Percentiles rank a stretch among this genome's conserved stretches.
Evolutionary conservation across 2,797 vertebrate species (phyloP).

Genomic region (Denticeps clupeoides): DNA sequence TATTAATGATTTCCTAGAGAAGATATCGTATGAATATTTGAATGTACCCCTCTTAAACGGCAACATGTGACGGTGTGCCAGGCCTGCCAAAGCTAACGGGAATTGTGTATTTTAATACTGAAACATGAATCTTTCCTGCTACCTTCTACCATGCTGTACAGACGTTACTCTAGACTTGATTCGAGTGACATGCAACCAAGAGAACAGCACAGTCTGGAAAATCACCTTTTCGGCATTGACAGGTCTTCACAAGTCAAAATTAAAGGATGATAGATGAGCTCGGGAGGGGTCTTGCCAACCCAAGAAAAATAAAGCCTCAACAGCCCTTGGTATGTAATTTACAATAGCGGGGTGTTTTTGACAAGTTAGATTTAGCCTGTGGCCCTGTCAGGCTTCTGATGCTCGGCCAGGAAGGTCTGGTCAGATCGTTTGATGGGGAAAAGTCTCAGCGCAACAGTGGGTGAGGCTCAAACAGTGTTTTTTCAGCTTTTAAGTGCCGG

Average conservation of each 20-base stretch:
- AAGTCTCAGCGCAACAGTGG: slow-evolving; percentile 22
- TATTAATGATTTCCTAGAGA: no score
- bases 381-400: slow-evolving; percentile 31
- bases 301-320: slow-evolving; percentile 17
- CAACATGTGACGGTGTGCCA: no score
- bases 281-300: slow-evolving; percentile 3
- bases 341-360: slow-evolving; percentile 33
- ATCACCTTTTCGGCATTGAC: slow-evolving; percentile 2
- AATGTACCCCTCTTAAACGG: no score
- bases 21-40: no score
- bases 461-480: slow-evolving; percentile 37
- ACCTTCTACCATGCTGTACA: no score
- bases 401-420: slow-evolving; percentile 32
- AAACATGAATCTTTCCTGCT: no score
- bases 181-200: background rate
- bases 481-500: slow-evolving; percentile 40
- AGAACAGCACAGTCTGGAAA: background rate
- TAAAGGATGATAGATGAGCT: background rate
- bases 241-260: background rate
- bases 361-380: slow-evolving; percentile 35
- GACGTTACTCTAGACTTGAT: background rate
- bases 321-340: slow-evolving; percentile 20
- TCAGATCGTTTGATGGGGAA: slow-evolving; percentile 29
- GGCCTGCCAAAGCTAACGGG: no score
- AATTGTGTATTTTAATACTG: no score